phyloP scores from a whole-genome alignment of 2,888 invertebrate genomes.

The Altica lythri region DNA sequence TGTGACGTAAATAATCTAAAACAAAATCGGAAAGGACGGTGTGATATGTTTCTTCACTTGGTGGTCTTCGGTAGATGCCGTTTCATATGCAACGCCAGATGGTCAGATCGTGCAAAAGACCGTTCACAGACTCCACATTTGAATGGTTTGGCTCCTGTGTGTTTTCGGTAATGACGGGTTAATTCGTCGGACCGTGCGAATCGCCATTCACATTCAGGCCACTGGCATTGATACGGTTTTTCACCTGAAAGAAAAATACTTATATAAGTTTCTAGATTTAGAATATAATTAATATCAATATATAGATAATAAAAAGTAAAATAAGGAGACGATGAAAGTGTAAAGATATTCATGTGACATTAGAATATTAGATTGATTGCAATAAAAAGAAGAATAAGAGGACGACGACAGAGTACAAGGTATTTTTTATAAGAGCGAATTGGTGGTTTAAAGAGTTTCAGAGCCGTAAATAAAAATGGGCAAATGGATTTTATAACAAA shows the following conservation, averaged over 20 bases:
- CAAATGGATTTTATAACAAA: too few relatives aligned
- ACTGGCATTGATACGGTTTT: constrained; percentile 96
- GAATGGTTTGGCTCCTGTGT: constrained; percentile 96
- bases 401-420: too few relatives aligned
- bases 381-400: too few relatives aligned
- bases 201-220: constrained; percentile 98
- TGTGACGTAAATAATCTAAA: constrained; percentile 22
- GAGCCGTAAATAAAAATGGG: too few relatives aligned
- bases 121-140: constrained; percentile 94
- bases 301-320: too few relatives aligned
- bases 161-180: constrained; percentile 95
- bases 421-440: too few relatives aligned
- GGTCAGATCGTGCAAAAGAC: constrained; percentile 93
- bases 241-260: constrained; percentile 74
- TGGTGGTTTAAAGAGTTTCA: too few relatives aligned
- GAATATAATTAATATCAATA: too few relatives aligned
- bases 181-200: constrained; percentile 95
- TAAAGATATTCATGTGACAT: too few relatives aligned
- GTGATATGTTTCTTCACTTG: constrained; percentile 58
- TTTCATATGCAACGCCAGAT: constrained; percentile 95
- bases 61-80: constrained; percentile 89
- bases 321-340: too few relatives aligned
- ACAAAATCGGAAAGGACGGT: constrained; percentile 24
- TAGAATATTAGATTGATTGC: too few relatives aligned
- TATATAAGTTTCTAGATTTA: too few relatives aligned